Evolutionary conservation across 53 echinoderm and acorn worm genomes (phyloP).

Genomic region (Mesocentrotus franciscanus): DNA sequence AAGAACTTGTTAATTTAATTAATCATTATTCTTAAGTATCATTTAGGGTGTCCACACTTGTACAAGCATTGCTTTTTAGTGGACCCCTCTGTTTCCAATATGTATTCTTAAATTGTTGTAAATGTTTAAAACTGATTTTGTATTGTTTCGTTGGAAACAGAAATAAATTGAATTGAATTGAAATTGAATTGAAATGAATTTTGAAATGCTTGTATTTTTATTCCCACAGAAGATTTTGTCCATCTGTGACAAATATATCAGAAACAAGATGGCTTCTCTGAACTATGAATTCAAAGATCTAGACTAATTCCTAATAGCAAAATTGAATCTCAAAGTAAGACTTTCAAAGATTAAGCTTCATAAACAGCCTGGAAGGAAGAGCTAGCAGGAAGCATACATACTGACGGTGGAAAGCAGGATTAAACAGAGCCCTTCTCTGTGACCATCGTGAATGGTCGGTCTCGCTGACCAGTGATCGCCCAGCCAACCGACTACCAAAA

Average conservation of each 20-base stretch:
- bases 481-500: slow-evolving; percentile 75
- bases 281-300: background rate
- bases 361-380: background rate
- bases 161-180: no score
- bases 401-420: slow-evolving; percentile 81
- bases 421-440: slow-evolving; percentile 70
- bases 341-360: background rate
- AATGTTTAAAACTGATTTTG: no score
- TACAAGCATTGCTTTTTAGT: no score
- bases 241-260: background rate
- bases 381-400: background rate
- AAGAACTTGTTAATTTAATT: no score
- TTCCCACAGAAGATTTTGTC: no score
- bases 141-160: no score
- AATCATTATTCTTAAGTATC: no score
- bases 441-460: slow-evolving; percentile 69
- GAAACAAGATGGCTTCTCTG: background rate
- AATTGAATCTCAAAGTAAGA: background rate
- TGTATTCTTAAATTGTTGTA: no score
- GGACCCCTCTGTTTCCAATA: no score
- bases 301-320: background rate
- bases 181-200: no score
- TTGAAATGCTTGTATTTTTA: background rate
- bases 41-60: no score
- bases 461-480: slow-evolving; percentile 74